A percentile compares a stretch with the other conserved stretches of the same genome.
These are phyloP conservation scores for Leptinotarsa peninsularis DNA, from an alignment of 2,888 invertebrate species.

Conservation along the genomic window DNA sequence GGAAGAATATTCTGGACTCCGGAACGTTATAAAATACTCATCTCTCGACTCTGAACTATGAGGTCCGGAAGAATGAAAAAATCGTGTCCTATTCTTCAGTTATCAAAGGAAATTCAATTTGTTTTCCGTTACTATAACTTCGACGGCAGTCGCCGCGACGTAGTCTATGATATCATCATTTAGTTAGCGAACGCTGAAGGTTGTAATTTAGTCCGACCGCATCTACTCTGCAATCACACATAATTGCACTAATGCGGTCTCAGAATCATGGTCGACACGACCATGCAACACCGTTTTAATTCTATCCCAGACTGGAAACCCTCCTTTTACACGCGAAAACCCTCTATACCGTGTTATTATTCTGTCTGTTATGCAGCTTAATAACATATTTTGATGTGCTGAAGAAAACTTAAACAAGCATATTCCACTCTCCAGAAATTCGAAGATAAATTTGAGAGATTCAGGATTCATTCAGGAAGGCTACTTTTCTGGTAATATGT, in stretches of 20 bases:
- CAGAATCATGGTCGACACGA: constrained; percentile 28
- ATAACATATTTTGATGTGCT: constrained; percentile 15
- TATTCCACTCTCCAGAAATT: neutral
- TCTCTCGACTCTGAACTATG: too few species aligned
- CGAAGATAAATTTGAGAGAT: neutral
- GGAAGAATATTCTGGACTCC: too few species aligned
- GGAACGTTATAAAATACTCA: too few species aligned
- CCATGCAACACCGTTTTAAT: constrained; percentile 31
- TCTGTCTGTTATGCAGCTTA: constrained; percentile 24
- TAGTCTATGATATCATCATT: constrained; percentile 37
- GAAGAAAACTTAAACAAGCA: constrained; percentile 22
- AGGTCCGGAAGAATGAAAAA: too few species aligned
- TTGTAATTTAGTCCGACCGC: constrained; percentile 36
- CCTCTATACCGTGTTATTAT: constrained; percentile 21
- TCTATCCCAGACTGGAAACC: constrained; percentile 14
- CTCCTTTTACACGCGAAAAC: constrained; percentile 21
- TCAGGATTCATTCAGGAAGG: too few species aligned
- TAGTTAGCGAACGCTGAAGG: constrained; percentile 35
- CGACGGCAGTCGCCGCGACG: constrained; percentile 14
- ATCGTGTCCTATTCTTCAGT: too few species aligned
- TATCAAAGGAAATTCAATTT: neutral
- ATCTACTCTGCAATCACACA: constrained; percentile 34
- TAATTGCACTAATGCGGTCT: constrained; percentile 37
- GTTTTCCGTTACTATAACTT: neutral
- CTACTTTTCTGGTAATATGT: too few species aligned